Conservation (phyloP, 1,140 invertebrate genomes). For the Saccostrea glomerata region DNA sequence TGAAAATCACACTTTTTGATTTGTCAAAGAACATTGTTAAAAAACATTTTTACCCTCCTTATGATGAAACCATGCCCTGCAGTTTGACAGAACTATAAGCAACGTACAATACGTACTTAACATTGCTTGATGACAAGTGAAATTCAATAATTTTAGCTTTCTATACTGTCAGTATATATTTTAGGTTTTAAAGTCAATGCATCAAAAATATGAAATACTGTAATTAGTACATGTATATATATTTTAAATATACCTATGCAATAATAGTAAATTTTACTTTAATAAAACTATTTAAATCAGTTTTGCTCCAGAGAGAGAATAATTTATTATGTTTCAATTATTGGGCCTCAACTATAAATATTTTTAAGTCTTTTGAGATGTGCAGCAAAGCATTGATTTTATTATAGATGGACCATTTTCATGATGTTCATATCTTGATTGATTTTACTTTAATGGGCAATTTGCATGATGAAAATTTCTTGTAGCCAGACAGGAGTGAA, state of each 20-base stretch:
- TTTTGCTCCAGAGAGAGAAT: neutral
- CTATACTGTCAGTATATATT: too few species aligned
- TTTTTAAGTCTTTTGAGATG: neutral
- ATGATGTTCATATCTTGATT: conserved; percentile 6
- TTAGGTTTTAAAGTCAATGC: neutral
- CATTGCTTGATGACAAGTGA: too few species aligned
- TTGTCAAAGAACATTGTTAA: too few species aligned
- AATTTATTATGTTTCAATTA: neutral
- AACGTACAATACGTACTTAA: too few species aligned
- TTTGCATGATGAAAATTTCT: conserved; percentile 4
- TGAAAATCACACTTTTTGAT: too few species aligned
- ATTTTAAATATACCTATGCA: neutral
- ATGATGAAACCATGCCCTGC: too few species aligned
- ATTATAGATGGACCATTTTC: neutral
- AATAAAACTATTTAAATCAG: neutral
- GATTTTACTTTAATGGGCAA: conserved; percentile 1
- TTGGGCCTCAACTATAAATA: neutral
- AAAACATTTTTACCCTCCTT: too few species aligned
- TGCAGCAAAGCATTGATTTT: conserved; percentile 29
- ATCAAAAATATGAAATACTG: neutral
- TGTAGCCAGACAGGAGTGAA: neutral
- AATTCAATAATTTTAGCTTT: too few species aligned
- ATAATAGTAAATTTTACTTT: neutral
- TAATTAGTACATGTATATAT: neutral
- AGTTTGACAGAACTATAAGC: too few species aligned